Percentiles rank a stretch among this genome's conserved stretches.
phyloP scores from a whole-genome alignment of 2,113 vertebrate species.

The Connochaetes taurinus region DNA sequence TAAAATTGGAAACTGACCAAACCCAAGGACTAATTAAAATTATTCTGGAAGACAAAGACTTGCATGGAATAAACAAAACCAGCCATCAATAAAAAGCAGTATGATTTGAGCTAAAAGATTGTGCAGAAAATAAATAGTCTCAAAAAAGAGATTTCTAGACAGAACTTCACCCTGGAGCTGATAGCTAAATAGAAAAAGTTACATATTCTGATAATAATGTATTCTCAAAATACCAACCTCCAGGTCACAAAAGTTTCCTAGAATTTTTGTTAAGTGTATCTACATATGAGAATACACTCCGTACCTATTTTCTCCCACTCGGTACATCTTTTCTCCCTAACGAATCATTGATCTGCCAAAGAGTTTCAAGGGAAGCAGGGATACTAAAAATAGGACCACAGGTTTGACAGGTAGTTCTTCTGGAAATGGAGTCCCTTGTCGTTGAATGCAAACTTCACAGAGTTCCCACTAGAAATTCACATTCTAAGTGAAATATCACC shows the following conservation, averaged over 20 bases:
- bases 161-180: background rate
- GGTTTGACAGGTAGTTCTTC: conserved; percentile 24
- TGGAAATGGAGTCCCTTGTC: conserved; percentile 24
- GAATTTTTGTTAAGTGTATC: conserved; percentile 16
- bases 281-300: background rate
- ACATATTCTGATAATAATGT: conserved; percentile 24
- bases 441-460: background rate
- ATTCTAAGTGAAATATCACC: background rate
- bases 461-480: conserved; percentile 3
- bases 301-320: background rate
- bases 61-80: background rate
- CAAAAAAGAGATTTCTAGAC: background rate
- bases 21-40: conserved; percentile 21
- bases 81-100: background rate
- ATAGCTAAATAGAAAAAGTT: conserved; percentile 8
- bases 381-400: conserved; percentile 17
- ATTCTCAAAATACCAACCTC: conserved; percentile 23
- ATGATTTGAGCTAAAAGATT: background rate
- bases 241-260: background rate
- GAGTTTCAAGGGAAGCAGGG: conserved; percentile 21
- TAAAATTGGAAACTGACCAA: conserved; percentile 30
- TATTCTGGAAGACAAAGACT: conserved; percentile 4
- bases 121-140: background rate
- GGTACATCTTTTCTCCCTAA: conserved; percentile 5
- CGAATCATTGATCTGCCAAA: conserved; percentile 11